These are phyloP conservation scores for Drosophila meridionalis DNA, from an alignment of 2,888 invertebrate genomes.

Conservation along the genomic window DNA sequence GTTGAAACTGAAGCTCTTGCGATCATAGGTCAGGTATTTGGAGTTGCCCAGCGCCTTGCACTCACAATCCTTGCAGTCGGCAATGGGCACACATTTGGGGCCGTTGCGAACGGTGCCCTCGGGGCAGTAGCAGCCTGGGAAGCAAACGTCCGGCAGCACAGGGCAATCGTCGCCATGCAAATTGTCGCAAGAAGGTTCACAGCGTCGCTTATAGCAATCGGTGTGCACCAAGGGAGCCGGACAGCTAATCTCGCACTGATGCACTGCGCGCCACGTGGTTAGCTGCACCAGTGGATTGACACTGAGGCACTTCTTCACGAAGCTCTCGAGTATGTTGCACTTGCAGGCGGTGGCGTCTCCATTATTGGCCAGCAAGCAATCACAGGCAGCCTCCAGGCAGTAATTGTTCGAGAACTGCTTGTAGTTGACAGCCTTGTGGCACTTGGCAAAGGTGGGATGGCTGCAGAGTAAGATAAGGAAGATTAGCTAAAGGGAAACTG, in stretches of 20 bases:
- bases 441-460: constrained; percentile 88
- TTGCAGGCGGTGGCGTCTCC: constrained; percentile 87
- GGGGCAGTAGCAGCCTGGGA: constrained; percentile 94
- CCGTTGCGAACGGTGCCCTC: constrained; percentile 89
- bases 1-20: constrained; percentile 91
- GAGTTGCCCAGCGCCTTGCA: constrained; percentile 92
- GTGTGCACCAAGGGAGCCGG: constrained; percentile 91
- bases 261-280: constrained; percentile 89
- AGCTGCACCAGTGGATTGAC: constrained; percentile 88
- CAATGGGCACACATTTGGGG: constrained; percentile 89
- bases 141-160: constrained; percentile 88
- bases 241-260: constrained; percentile 91
- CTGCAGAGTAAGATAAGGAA: constrained; percentile 79
- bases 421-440: constrained; percentile 88
- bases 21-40: constrained; percentile 93
- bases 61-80: constrained; percentile 91
- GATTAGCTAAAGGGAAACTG: not conserved
- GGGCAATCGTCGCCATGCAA: constrained; percentile 88
- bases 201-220: constrained; percentile 92
- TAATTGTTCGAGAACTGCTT: constrained; percentile 89
- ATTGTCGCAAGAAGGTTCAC: constrained; percentile 91
- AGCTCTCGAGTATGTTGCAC: constrained; percentile 89
- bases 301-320: constrained; percentile 91
- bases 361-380: constrained; percentile 88
- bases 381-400: constrained; percentile 91